Evolutionary conservation across 2,888 invertebrate genomes (phyloP), one percentile per base, ranked within the genome.

Genomic region (Heliconius sara): DNA sequence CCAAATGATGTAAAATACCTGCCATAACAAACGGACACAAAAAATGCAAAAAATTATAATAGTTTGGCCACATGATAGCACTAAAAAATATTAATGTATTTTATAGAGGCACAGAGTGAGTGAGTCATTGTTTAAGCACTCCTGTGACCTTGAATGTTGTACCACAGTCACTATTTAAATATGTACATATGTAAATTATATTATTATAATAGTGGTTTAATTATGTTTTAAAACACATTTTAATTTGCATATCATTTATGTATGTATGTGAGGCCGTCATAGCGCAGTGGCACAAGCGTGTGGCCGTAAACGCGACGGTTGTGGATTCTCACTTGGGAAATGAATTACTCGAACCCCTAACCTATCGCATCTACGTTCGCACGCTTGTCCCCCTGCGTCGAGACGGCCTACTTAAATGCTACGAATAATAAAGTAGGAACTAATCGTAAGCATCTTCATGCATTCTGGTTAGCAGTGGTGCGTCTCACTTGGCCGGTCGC

Each of bases 401-500:
- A 19, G 52, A 22, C 52, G 52, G 19, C 19, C 52, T 34, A 57
- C 12, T 60, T 63, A 12, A 43, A 63, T n/a, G 43, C 2, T 74
- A 74, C n/a, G n/a, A 63, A 52, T 72, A 57, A 43, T 47, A 75
- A 47, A 75, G 43, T 39, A 47, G 43, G 60, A 43, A 27, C 7
- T 76, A 63, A 76, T 77, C 75, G 79, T 79, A 67, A 68, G 72
- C 74, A 82, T 82, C 80, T 79, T 66, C 66, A 80, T 79, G 82
- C 77, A 76, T 80, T 80, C 80, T 80, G 77, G 77, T 80, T 79
- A 77, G 71, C 79, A 63, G 77, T 76, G 80, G 68, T 73, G 39
- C 25, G 82, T 80, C 78, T 80, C 83, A 83, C 63, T 83, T 82
- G 83, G 83, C 80, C 47, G 73, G 68, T 3, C 52, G 79, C 83